Conservation (phyloP, 2,113 vertebrate species). For the Glareola pratincola region DNA sequence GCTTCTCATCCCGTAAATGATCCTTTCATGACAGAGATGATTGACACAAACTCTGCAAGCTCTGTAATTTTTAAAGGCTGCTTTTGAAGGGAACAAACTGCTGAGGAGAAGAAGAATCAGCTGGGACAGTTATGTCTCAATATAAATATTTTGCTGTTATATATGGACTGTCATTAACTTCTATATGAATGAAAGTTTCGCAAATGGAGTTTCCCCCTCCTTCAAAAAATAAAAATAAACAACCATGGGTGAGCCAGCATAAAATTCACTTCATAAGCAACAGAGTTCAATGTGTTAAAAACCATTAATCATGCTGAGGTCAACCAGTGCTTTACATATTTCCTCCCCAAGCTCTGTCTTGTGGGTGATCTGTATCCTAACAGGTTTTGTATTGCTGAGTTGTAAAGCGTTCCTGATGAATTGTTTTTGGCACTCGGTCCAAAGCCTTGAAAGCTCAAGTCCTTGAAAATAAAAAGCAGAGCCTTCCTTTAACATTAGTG, state of each 20-base stretch:
- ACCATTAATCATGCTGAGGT: slow-evolving; percentile 80
- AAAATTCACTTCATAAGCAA: slow-evolving; percentile 36
- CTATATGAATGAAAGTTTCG: neutral
- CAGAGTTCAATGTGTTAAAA: slow-evolving; percentile 76
- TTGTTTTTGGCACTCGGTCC: slow-evolving; percentile 78
- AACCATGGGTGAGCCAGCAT: slow-evolving; percentile 4
- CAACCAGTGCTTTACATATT: slow-evolving; percentile 65
- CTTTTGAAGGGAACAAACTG: neutral
- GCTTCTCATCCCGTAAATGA: neutral
- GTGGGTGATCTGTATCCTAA: slow-evolving; percentile 74
- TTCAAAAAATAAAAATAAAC: slow-evolving; percentile 55
- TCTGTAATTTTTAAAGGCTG: neutral
- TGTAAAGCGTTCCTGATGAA: slow-evolving; percentile 76
- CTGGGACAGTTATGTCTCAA: neutral
- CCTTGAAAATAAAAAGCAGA: slow-evolving; percentile 79
- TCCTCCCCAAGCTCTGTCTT: slow-evolving; percentile 70
- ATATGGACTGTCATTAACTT: neutral
- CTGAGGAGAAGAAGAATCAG: neutral
- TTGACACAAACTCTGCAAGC: neutral
- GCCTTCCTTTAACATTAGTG: slow-evolving; percentile 64
- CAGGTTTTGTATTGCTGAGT: slow-evolving; percentile 70
- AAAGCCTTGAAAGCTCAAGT: slow-evolving; percentile 74
- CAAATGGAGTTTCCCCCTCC: neutral
- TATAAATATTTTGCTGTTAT: slow-evolving; percentile 33
- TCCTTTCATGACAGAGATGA: neutral